A percentile compares a stretch with the other conserved stretches of the same genome.
Conservation (phyloP, 2,113 vertebrate species). For the Lucifuga dentata region DNA sequence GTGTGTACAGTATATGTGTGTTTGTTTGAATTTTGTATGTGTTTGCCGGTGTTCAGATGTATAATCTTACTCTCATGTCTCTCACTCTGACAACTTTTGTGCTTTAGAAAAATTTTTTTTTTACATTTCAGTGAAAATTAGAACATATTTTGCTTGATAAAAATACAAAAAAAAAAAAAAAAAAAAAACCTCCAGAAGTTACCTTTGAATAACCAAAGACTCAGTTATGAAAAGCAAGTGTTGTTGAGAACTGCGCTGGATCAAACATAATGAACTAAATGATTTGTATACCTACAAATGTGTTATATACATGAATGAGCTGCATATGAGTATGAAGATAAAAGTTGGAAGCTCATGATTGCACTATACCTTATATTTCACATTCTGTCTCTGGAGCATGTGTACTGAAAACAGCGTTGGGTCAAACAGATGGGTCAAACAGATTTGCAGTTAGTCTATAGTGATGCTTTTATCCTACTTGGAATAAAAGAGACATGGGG, state of each 20-base stretch:
- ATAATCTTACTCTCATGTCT: constrained; percentile 42
- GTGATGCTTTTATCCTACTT: constrained; percentile 40
- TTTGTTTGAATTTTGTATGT: constrained; percentile 46
- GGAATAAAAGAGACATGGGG: constrained; percentile 33
- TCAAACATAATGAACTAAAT: constrained; percentile 57
- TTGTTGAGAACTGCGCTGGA: constrained; percentile 67
- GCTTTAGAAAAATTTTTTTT: constrained; percentile 78
- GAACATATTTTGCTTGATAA: constrained; percentile 75
- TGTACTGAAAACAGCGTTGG: constrained; percentile 39
- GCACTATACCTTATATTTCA: constrained; percentile 72
- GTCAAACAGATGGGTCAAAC: no score
- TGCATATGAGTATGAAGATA: constrained; percentile 61
- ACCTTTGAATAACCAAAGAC: constrained; percentile 74
- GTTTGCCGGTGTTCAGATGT: constrained; percentile 52
- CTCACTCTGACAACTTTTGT: constrained; percentile 70
- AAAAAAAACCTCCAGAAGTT: constrained; percentile 73
- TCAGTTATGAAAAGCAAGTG: constrained; percentile 72
- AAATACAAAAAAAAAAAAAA: constrained; percentile 76
- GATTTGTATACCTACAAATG: constrained; percentile 56
- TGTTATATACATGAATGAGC: constrained; percentile 70
- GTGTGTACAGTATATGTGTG: constrained; percentile 11
- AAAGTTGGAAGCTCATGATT: constrained; percentile 77
- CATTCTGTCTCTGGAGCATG: constrained; percentile 64
- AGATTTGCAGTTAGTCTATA: no score
- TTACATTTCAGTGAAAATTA: constrained; percentile 78